Conservation (phyloP, 2,113 vertebrate genomes). For the Cyanistes caeruleus region DNA sequence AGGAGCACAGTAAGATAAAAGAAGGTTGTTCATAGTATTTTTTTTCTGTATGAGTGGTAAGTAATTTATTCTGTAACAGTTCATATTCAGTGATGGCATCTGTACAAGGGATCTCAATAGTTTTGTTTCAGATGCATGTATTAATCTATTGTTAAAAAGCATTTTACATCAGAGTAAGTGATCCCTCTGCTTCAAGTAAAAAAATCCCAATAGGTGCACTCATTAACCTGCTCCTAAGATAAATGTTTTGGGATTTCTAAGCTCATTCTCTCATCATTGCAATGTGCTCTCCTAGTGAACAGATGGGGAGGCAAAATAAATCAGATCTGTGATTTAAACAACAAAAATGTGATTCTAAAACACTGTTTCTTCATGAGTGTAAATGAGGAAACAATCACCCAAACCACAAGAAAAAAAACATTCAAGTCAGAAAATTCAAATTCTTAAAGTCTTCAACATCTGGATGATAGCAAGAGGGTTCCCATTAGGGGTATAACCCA, state of each 20-base stretch:
- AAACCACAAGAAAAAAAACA: background rate
- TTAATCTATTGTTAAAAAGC: background rate
- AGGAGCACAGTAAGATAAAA: background rate
- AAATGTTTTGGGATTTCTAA: background rate
- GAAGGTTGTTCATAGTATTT: background rate
- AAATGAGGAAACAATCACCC: background rate
- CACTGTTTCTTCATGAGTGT: background rate
- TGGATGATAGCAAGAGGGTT: background rate
- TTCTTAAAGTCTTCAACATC: background rate
- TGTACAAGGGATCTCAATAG: background rate
- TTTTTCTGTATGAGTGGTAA: background rate
- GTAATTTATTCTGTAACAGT: background rate
- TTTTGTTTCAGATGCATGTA: background rate
- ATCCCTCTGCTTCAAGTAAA: background rate
- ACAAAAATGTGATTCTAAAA: background rate
- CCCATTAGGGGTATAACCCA: background rate
- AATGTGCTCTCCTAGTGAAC: background rate
- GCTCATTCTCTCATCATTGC: background rate
- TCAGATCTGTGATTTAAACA: too few species aligned
- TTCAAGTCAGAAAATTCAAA: background rate
- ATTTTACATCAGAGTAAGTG: background rate
- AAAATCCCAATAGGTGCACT: background rate
- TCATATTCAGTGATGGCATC: background rate
- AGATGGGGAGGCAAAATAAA: background rate
- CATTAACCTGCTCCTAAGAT: background rate